Conservation (phyloP, 2,113 vertebrate species). For the Fulica atra region DNA sequence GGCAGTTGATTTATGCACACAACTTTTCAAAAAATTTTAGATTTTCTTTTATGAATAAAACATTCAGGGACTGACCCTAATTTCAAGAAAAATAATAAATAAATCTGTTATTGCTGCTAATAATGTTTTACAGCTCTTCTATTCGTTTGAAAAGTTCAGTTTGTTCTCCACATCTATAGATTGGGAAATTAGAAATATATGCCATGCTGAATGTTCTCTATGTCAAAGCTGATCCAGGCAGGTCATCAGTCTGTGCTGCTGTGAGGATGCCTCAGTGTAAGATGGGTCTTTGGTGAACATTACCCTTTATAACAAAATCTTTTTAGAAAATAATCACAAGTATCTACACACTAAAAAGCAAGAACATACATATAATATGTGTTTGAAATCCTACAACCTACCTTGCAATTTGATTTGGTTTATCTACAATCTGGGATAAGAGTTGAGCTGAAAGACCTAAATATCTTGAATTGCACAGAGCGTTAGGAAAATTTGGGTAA, state of each 20-base stretch:
- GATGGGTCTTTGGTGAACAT: neutral
- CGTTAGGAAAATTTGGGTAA: neutral
- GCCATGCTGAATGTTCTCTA: neutral
- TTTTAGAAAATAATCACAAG: neutral
- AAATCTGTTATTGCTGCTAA: neutral
- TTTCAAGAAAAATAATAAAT: neutral
- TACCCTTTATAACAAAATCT: neutral
- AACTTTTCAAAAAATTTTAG: neutral
- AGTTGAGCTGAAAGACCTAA: neutral
- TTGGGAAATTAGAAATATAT: neutral
- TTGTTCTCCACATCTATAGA: neutral
- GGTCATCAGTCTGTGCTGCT: neutral
- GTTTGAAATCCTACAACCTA: neutral
- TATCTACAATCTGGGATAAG: neutral
- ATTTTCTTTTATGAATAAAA: neutral
- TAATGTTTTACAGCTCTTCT: neutral
- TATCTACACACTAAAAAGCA: neutral
- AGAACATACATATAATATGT: neutral
- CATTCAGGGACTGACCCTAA: rapidly evolving
- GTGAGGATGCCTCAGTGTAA: neutral
- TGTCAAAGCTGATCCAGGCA: neutral
- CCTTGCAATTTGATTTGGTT: neutral
- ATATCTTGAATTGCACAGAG: neutral
- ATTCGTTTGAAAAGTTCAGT: neutral
- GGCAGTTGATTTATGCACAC: rapidly evolving